Percentiles rank a stretch among this genome's conserved stretches.
phyloP scores from a whole-genome alignment of 2,113 vertebrate genomes.

The Oncorhynchus tshawytscha region DNA sequence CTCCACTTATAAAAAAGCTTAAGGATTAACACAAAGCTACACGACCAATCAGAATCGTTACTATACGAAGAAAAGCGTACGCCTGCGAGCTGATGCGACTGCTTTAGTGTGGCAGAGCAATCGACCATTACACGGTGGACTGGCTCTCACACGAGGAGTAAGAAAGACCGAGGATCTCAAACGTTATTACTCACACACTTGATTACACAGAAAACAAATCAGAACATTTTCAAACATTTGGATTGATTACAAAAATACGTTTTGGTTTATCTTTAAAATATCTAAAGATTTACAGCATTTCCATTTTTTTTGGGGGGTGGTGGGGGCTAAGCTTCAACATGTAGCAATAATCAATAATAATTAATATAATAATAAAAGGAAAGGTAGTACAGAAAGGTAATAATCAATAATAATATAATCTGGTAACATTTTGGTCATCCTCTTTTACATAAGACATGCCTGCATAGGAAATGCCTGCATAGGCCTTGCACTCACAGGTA shows the following conservation, averaged over 20 bases:
- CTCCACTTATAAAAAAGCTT: slow-evolving; percentile 16
- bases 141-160: slow-evolving; percentile 35
- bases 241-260: slow-evolving; percentile 79
- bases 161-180: slow-evolving; percentile 27
- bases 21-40: not conserved
- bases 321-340: slow-evolving; percentile 64
- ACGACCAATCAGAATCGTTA: slow-evolving; percentile 22
- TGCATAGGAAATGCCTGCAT: slow-evolving; percentile 33
- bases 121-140: slow-evolving; percentile 35
- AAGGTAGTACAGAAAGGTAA: slow-evolving; percentile 70
- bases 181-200: slow-evolving; percentile 44
- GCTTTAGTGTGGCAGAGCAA: slow-evolving; percentile 57
- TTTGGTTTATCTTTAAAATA: slow-evolving; percentile 76
- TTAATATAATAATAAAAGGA: slow-evolving; percentile 53
- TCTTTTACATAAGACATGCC: slow-evolving; percentile 29
- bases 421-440: slow-evolving; percentile 55
- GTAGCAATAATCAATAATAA: slow-evolving; percentile 49
- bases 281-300: slow-evolving; percentile 77
- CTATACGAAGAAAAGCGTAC: slow-evolving; percentile 16
- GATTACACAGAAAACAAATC: slow-evolving; percentile 54
- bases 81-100: slow-evolving; percentile 36
- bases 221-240: slow-evolving; percentile 62
- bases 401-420: slow-evolving; percentile 63
- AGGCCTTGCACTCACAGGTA: not conserved
- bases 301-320: slow-evolving; percentile 27